These are phyloP conservation scores for Pteromalus puparum DNA, from an alignment of 1,140 invertebrate species.

Conservation along the genomic window DNA sequence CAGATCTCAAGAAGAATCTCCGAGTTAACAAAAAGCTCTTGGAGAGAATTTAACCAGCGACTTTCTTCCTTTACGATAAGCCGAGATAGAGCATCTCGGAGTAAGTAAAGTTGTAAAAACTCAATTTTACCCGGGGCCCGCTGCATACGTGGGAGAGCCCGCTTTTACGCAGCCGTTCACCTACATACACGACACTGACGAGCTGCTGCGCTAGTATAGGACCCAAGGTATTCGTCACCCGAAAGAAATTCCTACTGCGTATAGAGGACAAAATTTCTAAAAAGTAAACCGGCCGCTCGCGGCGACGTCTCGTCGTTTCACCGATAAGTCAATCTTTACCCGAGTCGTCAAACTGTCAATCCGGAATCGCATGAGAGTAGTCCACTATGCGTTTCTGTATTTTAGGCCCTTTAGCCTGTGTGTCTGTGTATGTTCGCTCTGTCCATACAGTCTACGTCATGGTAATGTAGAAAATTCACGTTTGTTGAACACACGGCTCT, in stretches of 20 bases:
- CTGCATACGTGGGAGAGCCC: background rate
- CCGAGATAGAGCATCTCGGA: conserved; percentile 26
- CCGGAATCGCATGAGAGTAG: background rate
- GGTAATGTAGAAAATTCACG: conserved; percentile 15
- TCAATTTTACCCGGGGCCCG: conserved; percentile 18
- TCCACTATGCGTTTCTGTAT: background rate
- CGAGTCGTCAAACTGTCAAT: conserved; percentile 43
- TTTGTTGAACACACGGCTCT: background rate
- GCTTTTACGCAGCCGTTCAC: background rate
- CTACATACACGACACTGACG: background rate
- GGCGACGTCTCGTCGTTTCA: conserved; percentile 2
- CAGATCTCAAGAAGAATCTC: background rate
- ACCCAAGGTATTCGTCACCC: background rate
- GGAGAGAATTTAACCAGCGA: background rate
- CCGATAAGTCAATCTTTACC: conserved; percentile 43
- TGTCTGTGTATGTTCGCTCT: background rate
- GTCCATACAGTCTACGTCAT: background rate
- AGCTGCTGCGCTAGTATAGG: background rate
- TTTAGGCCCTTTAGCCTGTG: no score
- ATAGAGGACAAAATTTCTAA: background rate
- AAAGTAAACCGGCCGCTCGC: background rate
- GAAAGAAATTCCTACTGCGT: background rate
- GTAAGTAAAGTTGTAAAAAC: conserved; percentile 44
- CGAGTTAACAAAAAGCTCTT: background rate
- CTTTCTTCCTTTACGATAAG: conserved; percentile 12